Conservation (phyloP, 92 coral and sea anemone species). For the Plumapathes pennacea region DNA sequence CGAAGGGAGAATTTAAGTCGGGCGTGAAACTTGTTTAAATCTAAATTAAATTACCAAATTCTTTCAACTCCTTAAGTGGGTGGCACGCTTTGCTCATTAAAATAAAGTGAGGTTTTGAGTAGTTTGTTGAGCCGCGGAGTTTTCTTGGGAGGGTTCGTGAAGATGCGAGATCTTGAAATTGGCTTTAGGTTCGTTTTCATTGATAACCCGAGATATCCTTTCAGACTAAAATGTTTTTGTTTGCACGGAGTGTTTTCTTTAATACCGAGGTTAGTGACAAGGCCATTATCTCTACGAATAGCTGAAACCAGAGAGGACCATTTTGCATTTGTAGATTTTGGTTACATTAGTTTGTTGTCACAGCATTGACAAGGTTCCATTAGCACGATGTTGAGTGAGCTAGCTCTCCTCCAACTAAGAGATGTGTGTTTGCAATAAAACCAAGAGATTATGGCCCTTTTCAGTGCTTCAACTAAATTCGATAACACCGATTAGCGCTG, state of each 20-base stretch:
- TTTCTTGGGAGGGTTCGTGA: conserved; percentile 9
- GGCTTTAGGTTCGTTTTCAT: conserved; percentile 15
- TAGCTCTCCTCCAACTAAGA: conserved; percentile 25
- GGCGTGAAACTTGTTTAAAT: too few species aligned
- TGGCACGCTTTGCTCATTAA: conserved; percentile 81
- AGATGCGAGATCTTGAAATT: not conserved
- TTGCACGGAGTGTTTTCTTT: conserved; percentile 95
- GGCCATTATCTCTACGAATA: conserved; percentile 85
- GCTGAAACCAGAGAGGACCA: conserved; percentile 93
- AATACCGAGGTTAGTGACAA: conserved; percentile 78
- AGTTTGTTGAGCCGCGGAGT: conserved; percentile 38
- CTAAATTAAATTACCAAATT: conserved; percentile 81
- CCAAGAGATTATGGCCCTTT: conserved; percentile 33
- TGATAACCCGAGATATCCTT: conserved; percentile 79
- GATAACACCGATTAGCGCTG: conserved; percentile 42
- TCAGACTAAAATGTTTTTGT: conserved; percentile 95
- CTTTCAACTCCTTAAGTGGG: conserved; percentile 97
- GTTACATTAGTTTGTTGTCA: conserved; percentile 88
- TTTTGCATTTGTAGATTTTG: conserved; percentile 84
- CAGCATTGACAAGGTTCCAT: conserved; percentile 11
- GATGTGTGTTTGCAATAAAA: conserved; percentile 35
- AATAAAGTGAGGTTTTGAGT: conserved; percentile 64
- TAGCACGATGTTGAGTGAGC: conserved; percentile 1
- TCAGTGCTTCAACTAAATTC: conserved; percentile 12
- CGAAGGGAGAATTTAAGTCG: too few species aligned